These are phyloP conservation scores for Nasonia longicornis DNA, from an alignment of 1,140 invertebrate species.

Conservation along the genomic window DNA sequence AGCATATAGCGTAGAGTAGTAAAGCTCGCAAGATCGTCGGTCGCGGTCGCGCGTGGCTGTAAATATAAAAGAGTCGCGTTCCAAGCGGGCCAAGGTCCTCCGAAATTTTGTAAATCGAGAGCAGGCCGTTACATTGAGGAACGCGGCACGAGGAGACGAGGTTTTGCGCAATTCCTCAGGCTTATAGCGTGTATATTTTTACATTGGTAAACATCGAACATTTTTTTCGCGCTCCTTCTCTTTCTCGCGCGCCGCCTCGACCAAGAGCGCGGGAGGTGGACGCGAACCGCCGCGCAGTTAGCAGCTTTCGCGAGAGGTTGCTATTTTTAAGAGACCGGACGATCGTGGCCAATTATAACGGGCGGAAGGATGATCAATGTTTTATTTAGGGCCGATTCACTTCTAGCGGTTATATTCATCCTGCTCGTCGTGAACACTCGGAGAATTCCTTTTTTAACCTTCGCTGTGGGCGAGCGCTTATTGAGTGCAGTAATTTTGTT, in stretches of 20 bases:
- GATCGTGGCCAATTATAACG: slow-evolving; percentile 33
- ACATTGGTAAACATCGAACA: not conserved
- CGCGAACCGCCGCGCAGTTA: not conserved
- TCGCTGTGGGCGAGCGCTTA: not conserved
- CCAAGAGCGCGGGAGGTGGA: too few species aligned
- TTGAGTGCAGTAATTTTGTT: too few species aligned
- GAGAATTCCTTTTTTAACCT: not conserved
- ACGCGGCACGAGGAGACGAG: not conserved
- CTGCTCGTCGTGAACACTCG: not conserved
- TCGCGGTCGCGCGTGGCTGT: slow-evolving; percentile 21
- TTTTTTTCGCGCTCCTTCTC: slow-evolving; percentile 1
- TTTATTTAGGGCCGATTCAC: slow-evolving; percentile 32
- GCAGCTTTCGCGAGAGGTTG: not conserved
- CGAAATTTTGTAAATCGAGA: slow-evolving; percentile 43
- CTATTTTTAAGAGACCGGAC: slow-evolving; percentile 29
- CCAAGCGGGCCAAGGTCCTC: slow-evolving; percentile 45
- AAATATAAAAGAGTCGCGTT: slow-evolving; percentile 43
- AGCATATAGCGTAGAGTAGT: not conserved
- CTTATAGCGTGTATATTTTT: not conserved
- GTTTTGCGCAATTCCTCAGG: not conserved
- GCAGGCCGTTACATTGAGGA: slow-evolving; percentile 21
- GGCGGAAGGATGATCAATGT: slow-evolving; percentile 38
- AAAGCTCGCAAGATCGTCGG: slow-evolving; percentile 20
- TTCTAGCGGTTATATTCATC: slow-evolving; percentile 13
- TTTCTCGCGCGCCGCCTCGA: too few species aligned